Evolutionary conservation across 2,113 vertebrate genomes (phyloP), one percentile per base, ranked within the genome.

Genomic region (Notiomystis cincta): DNA sequence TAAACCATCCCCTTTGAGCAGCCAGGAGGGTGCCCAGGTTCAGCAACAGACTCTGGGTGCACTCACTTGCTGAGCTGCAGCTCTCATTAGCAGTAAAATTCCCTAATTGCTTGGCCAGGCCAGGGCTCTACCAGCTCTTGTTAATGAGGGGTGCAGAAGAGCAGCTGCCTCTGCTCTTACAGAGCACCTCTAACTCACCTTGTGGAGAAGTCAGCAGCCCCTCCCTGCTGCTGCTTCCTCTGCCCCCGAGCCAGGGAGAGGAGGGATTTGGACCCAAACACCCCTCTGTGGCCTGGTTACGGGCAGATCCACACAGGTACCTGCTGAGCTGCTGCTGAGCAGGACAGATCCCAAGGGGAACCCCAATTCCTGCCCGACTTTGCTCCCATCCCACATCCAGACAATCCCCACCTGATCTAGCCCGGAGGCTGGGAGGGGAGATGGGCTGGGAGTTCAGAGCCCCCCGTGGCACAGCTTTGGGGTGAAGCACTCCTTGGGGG

Each of bases 391-490:
- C 33, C 35, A 56, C 15, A 85, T 10, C 35, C 65, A 79, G 69
- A 40, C 13, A 54, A 27, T 24, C 15, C n/a, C 31, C 40, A 53
- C 1, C 28, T 19, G 35, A 24, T 37, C 56, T 15, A 13, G 8
- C n/a, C n/a, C n/a, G n/a, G n/a, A n/a, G n/a, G n/a, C n/a, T n/a
- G n/a, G n/a, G n/a, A n/a, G n/a, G n/a, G n/a, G n/a, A n/a, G 5
- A 31, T 27, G 54, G 27, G 33, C 15, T 27, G 19, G 7, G 27
- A 33, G 19, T 4, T 47, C 62, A 64, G 24, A 66, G 60, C 4
- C 31, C 28, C 0, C 0, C 30, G 5, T 3, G 10, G 28, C 44
- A 27, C 0, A 3, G 18, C 6, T 45, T 4, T 69, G 31, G 38
- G 48, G 57, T 50, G 13, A 31, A 56, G 31, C 2, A 1, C 27